Evolutionary conservation across 2,113 vertebrate genomes (phyloP).

Genomic region (Psittacus erithacus): DNA sequence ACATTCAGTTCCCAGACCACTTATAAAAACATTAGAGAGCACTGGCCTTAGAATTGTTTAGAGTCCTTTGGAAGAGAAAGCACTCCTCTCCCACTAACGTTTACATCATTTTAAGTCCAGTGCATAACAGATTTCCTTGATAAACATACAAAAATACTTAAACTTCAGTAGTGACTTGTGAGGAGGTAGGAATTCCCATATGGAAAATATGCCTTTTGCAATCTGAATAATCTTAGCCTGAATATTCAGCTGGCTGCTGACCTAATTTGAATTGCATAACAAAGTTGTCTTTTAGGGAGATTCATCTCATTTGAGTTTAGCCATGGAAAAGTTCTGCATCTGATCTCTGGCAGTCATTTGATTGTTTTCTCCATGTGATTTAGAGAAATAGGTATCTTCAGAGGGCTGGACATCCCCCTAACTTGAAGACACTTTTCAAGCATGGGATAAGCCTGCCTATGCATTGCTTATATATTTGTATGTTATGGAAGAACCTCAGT

Average conservation of each 20-base stretch:
- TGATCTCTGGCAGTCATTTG: background rate
- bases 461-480: background rate
- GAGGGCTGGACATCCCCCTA: background rate
- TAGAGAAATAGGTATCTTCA: background rate
- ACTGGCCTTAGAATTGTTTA: background rate
- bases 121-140: background rate
- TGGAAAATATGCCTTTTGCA: fast-evolving
- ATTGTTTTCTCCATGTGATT: background rate
- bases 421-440: background rate
- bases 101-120: background rate
- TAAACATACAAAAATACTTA: background rate
- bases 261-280: background rate
- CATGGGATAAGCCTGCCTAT: background rate
- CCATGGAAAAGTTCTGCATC: background rate
- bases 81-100: background rate
- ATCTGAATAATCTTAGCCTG: background rate
- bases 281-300: background rate
- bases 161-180: background rate
- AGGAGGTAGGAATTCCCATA: background rate
- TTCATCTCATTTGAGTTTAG: background rate
- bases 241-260: background rate
- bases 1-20: fast-evolving
- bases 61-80: background rate
- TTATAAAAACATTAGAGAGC: background rate
- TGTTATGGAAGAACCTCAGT: background rate